Percentiles rank a stretch among this genome's conserved stretches.
These are phyloP conservation scores for Tinea trinotella DNA, from an alignment of 2,888 invertebrate species.

Conservation along the genomic window DNA sequence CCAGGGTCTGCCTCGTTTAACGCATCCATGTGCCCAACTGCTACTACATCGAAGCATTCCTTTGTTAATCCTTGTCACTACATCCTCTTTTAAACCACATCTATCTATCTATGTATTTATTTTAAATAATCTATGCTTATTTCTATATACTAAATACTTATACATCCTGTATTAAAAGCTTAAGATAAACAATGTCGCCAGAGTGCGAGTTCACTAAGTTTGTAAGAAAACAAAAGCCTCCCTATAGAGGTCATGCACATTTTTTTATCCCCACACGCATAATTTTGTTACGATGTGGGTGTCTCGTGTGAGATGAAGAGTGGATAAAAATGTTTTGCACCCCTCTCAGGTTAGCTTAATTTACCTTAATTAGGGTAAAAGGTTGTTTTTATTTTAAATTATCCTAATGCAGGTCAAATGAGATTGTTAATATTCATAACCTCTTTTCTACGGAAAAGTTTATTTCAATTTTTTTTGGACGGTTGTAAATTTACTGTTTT, in stretches of 20 bases:
- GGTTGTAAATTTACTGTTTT: not conserved
- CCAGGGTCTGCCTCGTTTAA: too few relatives aligned
- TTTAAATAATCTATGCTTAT: too few relatives aligned
- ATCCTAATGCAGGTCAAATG: not conserved
- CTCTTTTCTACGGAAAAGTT: not conserved
- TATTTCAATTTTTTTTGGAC: not conserved
- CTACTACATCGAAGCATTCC: too few relatives aligned
- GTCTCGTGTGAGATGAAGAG: slow-evolving; percentile 5
- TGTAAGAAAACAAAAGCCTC: not conserved
- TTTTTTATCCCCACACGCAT: slow-evolving; percentile 8
- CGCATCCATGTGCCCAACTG: too few relatives aligned
- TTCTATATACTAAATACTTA: too few relatives aligned
- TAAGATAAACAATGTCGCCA: not conserved
- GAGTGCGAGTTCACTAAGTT: not conserved
- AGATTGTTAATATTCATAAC: not conserved
- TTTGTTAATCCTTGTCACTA: too few relatives aligned
- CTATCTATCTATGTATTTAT: too few relatives aligned
- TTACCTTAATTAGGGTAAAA: not conserved
- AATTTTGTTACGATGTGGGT: slow-evolving; percentile 7
- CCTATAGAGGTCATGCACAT: not conserved
- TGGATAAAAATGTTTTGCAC: slow-evolving; percentile 8
- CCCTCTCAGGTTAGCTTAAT: slow-evolving; percentile 1
- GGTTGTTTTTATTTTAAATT: not conserved
- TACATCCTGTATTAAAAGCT: too few relatives aligned
- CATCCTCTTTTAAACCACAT: too few relatives aligned